Evolutionary conservation across 2,888 invertebrate genomes (phyloP), one percentile per base, ranked within the genome.

Genomic region (Busseola fusca): DNA sequence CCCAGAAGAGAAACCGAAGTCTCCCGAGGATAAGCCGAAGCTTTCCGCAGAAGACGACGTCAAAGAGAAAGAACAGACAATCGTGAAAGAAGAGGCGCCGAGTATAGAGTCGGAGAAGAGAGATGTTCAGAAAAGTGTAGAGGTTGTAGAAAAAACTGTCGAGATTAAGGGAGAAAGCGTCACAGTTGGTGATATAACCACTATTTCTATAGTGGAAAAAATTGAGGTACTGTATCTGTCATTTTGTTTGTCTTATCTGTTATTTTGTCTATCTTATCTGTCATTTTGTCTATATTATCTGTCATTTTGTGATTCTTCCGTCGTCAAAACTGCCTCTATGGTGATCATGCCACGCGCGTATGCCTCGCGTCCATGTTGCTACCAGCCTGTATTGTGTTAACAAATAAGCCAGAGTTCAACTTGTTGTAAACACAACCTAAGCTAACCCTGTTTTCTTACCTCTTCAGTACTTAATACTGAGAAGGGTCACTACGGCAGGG

Each of bases 31-130:
- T 7, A 50, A 62, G 12, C 57, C 74, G 60, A 73, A 73, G n/a
- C 5, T 60, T 18, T 9, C 74, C 75, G 75, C 74, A 73, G 83
- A 21, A 9, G 50, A 72, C 37, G 87, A 84, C 34, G 81, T 82
- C 50, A 76, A 81, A 21, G 73, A 76, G 1, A 81, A 84, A 30
- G 80, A 76, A 16, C 64, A 70, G 18, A 27, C 78, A 0, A 64
- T 79, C 21, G 81, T 81, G 21, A 85, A 83, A 62, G 85, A 87
- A 42, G 81, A 92, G 71, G 91, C 92, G 63, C 92, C 92, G 1
- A 93, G 92, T 85, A 93, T 93, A 92, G 91, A 88, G 62, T n/a
- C 60, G 5, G 66, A 42, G 60, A 63, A 50, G 4, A 12, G 18
- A 16, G 25, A 25, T 3, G 74, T 37, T 10, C 56, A 69, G 16